A percentile compares a stretch with the other conserved stretches of the same genome.
Evolutionary conservation across 2,888 invertebrate genomes (phyloP).

Genomic region (Erpobdella octoculata): DNA sequence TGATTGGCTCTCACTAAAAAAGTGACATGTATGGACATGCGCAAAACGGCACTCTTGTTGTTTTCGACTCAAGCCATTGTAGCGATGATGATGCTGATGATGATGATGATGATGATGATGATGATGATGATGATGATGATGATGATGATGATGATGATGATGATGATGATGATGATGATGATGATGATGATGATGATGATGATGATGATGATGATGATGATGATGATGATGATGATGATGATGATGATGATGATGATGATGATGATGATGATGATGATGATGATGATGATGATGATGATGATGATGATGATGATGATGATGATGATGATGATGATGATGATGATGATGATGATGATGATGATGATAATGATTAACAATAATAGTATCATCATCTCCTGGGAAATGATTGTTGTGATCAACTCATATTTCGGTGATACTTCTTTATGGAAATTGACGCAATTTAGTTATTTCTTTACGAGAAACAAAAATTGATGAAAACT

Average conservation of each 20-base stretch:
- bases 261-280: conserved; percentile 13
- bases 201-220: conserved; percentile 13
- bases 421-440: no score
- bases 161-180: conserved; percentile 15
- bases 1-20: no score
- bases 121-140: conserved; percentile 25
- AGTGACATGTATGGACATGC: no score
- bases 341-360: conserved; percentile 26
- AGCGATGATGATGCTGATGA: conserved; percentile 24
- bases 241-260: conserved; percentile 19
- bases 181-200: conserved; percentile 14
- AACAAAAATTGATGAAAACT: no score
- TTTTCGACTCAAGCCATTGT: no score
- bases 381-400: no score
- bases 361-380: no score
- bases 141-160: conserved; percentile 13
- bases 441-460: no score
- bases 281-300: background rate
- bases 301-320: conserved; percentile 12
- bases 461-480: no score
- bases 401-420: no score
- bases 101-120: conserved; percentile 26
- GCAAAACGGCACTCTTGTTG: no score
- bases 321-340: conserved; percentile 20
- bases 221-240: conserved; percentile 13